A percentile compares a stretch with the other conserved stretches of the same genome.
Conservation (phyloP, 2,113 vertebrate genomes). For the Corynorhinus townsendii region DNA sequence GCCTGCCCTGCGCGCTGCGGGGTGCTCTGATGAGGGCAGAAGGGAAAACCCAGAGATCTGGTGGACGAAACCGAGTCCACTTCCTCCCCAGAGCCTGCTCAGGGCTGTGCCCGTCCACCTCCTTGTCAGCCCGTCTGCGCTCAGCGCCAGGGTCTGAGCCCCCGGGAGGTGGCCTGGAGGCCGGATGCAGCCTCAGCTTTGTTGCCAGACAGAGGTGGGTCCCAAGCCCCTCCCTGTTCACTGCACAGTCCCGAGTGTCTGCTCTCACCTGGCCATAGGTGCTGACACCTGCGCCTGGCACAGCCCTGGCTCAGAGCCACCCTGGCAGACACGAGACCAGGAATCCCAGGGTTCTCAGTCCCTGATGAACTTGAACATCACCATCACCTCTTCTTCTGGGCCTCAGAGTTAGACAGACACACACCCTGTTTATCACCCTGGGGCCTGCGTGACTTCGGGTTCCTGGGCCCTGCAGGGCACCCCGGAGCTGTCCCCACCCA, state of each 20-base stretch:
- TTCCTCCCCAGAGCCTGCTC: background rate
- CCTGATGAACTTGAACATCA: background rate
- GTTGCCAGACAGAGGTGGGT: background rate
- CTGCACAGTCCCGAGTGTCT: fast-evolving
- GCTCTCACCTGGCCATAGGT: background rate
- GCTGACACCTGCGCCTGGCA: background rate
- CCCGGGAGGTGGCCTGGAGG: background rate
- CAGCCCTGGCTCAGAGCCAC: background rate
- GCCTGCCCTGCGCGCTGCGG: background rate
- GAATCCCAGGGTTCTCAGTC: background rate
- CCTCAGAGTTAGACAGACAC: background rate
- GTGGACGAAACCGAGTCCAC: too few species aligned
- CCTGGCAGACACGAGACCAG: background rate
- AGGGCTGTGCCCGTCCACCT: background rate
- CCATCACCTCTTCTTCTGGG: background rate
- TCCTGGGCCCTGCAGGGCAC: background rate
- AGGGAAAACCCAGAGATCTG: background rate
- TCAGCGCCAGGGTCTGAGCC: background rate
- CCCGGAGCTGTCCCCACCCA: fast-evolving
- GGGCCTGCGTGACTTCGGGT: background rate
- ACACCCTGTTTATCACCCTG: background rate
- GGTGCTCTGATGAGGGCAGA: background rate
- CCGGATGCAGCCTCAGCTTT: fast-evolving
- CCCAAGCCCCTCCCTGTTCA: background rate
- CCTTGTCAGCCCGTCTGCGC: background rate